These are phyloP conservation scores for Lagothrix lagotricha DNA, from an alignment of 2,797 vertebrate genomes.

Conservation along the genomic window DNA sequence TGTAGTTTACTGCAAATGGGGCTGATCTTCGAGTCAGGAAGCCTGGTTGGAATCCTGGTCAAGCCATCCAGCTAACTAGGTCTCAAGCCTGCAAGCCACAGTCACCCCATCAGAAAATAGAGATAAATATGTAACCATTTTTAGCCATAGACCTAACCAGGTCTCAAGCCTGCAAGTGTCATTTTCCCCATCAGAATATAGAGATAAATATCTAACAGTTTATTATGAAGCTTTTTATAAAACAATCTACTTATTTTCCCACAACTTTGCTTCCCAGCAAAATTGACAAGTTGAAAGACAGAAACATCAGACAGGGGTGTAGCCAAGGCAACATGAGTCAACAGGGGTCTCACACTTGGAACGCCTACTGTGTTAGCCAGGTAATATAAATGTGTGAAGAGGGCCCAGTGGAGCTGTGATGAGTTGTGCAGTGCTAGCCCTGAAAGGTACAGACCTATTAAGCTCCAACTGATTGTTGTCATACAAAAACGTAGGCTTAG, in stretches of 20 bases:
- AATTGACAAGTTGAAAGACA: neutral
- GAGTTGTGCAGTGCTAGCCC: neutral
- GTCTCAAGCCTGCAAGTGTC: neutral
- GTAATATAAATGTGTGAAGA: neutral
- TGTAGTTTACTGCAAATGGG: neutral
- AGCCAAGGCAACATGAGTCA: neutral
- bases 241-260: neutral
- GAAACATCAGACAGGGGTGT: too few relatives aligned
- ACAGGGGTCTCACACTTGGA: neutral
- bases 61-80: neutral
- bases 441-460: neutral
- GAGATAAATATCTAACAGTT: neutral
- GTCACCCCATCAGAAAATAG: neutral
- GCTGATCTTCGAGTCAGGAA: neutral
- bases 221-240: neutral
- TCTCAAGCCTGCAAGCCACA: neutral
- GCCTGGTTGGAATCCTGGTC: neutral
- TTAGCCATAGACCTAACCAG: neutral
- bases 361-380: neutral
- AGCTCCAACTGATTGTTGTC: neutral
- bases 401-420: neutral
- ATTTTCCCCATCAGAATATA: neutral
- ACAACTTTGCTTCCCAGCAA: neutral
- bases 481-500: neutral
- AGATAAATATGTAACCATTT: neutral